phyloP scores from a whole-genome alignment of 1,140 invertebrate species.

The Globodera rostochiensis region DNA sequence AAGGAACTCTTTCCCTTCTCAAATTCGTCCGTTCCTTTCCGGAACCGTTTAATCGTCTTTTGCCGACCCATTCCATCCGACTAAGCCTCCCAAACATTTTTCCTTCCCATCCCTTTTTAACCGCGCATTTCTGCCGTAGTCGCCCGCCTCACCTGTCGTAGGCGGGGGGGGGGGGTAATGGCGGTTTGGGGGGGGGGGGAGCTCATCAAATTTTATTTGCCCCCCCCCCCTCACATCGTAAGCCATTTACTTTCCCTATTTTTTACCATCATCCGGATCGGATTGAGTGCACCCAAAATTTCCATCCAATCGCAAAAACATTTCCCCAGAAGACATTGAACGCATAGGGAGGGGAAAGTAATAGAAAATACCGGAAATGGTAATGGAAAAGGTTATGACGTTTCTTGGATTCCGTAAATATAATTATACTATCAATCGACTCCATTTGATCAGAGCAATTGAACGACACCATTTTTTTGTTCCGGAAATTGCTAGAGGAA shows the following conservation, averaged over 20 bases:
- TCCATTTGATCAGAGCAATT: neutral
- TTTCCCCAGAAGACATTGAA: neutral
- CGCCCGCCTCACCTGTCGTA: neutral
- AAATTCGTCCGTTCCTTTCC: neutral
- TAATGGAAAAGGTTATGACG: neutral
- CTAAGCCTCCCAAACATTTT: neutral
- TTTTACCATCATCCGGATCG: constrained; percentile 1
- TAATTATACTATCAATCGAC: no score
- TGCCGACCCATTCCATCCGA: neutral
- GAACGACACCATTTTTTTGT: neutral
- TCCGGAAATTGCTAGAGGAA: neutral
- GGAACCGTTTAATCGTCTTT: constrained; percentile 11
- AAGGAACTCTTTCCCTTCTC: neutral
- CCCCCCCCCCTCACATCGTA: neutral
- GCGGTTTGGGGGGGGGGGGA: neutral
- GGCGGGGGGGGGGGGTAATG: neutral
- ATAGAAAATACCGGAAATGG: neutral
- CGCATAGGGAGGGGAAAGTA: neutral
- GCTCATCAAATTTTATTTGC: constrained; percentile 16
- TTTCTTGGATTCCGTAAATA: no score
- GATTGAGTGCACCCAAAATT: neutral
- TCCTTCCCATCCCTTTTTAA: neutral
- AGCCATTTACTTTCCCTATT: neutral
- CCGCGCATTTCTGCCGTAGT: constrained; percentile 4
- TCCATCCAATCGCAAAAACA: neutral